Base-by-base conservation (phyloP, 2,113 vertebrate genomes). In the rabbit (Oryctolagus cuniculus) region DNA sequence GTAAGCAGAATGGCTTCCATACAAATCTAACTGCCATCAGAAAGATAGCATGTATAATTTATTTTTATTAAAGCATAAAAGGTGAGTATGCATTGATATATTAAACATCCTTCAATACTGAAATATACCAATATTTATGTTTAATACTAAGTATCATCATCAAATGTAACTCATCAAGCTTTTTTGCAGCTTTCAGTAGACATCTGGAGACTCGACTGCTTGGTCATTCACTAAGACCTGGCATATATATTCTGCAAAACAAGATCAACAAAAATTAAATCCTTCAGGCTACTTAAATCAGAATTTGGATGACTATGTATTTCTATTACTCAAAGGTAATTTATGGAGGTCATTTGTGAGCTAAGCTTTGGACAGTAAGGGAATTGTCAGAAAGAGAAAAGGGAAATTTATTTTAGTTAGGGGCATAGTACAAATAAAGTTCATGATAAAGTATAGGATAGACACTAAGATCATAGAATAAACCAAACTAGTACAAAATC, bases 361-460 rank as follows among this genome's bases (percentile, higher is more conserved):
- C 22, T 70, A 70, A 80, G n/a, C 15, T 34, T 94, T 58, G 16
- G 51, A 84, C 9, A 85, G 49, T 58, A 63, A 87, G 51, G 24
- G 11, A 72, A 87, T 89, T 89, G 34, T 78, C 86, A 66, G 24
- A 73, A 66, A 22, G 5, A 6, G 22, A 80, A 70, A 19, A 90
- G 36, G 73, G 87, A 34, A 27, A 77, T 61, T 73, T n/a, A 86
- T 85, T 89, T 93, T 63, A 25, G 36, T 79, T 78, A 49, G 61
- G 4, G 5, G 22, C 31, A 53, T 7, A n/a, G 34, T 10, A 73
- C 27, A 77, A 77, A 93, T 79, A 70, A 64, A 92, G 8, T 82
- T 86, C 49, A 36, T 87, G 64, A 79, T 79, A 31, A 92, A 72
- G n/a, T 29, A 67, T 3, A 61, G 29, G 31, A 3, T 21, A 34